Conservation (phyloP, 2,113 vertebrate genomes). For the Piliocolobus tephrosceles region DNA sequence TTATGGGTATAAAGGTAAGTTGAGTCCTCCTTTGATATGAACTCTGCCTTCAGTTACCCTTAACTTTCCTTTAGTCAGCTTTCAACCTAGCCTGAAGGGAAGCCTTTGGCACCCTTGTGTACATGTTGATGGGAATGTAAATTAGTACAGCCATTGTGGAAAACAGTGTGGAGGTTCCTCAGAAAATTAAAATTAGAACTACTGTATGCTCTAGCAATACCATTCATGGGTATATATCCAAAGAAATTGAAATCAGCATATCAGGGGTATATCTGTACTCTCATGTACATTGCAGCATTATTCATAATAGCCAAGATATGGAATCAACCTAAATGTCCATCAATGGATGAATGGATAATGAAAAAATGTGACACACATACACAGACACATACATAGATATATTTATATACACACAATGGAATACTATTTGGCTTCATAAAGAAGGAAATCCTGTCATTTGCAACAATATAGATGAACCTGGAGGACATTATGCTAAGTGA, state of each 20-base stretch:
- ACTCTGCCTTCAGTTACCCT: not conserved
- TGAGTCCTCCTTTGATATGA: not conserved
- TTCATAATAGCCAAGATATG: not conserved
- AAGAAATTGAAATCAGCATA: not conserved
- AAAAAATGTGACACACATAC: too few relatives aligned
- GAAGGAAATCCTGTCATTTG: not conserved
- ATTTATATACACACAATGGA: not conserved
- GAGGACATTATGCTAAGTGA: not conserved
- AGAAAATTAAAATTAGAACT: not conserved
- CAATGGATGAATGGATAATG: not conserved
- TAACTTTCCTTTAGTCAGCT: not conserved
- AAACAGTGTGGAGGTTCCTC: not conserved
- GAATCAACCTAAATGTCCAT: not conserved
- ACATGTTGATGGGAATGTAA: not conserved
- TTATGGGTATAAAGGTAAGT: not conserved
- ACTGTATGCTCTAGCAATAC: not conserved
- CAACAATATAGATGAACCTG: not conserved
- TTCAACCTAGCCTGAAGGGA: constrained; percentile 6
- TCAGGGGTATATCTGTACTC: not conserved
- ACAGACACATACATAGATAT: too few relatives aligned
- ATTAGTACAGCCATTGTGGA: not conserved
- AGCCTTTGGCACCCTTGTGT: not conserved
- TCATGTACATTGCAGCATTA: not conserved
- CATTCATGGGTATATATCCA: not conserved
- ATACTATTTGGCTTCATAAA: not conserved